Percentiles rank a stretch among this genome's conserved stretches.
Evolutionary conservation across 2,888 invertebrate genomes (phyloP).

Genomic region (Cheilosia pagana): DNA sequence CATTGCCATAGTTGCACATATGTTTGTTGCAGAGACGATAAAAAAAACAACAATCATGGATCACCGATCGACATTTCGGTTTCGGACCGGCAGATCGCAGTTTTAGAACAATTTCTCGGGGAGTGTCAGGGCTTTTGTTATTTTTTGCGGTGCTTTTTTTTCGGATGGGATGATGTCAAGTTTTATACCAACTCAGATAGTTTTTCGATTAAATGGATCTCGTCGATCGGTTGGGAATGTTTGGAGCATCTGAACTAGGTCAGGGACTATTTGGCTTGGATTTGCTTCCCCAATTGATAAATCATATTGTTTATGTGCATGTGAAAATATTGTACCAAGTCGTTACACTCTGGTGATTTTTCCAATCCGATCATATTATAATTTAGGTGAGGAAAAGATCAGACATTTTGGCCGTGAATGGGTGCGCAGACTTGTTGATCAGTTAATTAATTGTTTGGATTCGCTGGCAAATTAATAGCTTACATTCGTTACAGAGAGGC

Average conservation of each 20-base stretch:
- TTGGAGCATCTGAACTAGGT: constrained; percentile 54
- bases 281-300: constrained; percentile 40
- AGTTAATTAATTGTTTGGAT: constrained; percentile 60
- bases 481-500: constrained; percentile 1
- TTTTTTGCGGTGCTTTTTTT: constrained; percentile 34
- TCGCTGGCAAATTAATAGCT: constrained; percentile 14
- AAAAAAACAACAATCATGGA: constrained; percentile 39
- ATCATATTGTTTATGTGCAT: constrained; percentile 31
- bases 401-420: constrained; percentile 20
- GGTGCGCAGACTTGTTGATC: constrained; percentile 54
- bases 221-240: constrained; percentile 63
- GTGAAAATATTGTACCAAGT: constrained; percentile 44
- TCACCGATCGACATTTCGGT: constrained; percentile 58
- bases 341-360: constrained; percentile 69
- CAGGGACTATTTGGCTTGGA: constrained; percentile 53
- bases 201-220: constrained; percentile 65
- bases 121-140: constrained; percentile 63
- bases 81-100: constrained; percentile 38
- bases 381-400: constrained; percentile 23
- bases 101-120: constrained; percentile 54
- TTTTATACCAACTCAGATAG: constrained; percentile 42
- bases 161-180: constrained; percentile 69
- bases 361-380: background rate
- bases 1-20: constrained; percentile 57
- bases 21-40: constrained; percentile 23